Conservation (phyloP, 2,797 vertebrate genomes). For the Macropus fuliginosus region DNA sequence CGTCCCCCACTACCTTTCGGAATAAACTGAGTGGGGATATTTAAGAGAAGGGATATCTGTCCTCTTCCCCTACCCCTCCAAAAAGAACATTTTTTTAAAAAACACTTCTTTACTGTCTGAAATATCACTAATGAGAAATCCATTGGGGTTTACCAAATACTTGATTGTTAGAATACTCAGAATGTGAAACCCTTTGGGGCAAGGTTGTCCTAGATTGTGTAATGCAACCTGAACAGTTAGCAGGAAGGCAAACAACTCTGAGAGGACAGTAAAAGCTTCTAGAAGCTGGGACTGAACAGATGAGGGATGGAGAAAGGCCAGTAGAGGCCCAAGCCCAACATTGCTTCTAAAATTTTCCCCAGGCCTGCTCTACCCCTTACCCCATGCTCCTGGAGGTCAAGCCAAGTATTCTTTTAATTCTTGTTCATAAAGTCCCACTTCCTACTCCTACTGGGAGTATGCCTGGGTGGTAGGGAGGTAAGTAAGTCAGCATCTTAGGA, state of each 20-base stretch:
- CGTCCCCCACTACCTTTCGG: not conserved
- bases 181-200: not conserved
- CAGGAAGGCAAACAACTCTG: not conserved
- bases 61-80: too few relatives aligned
- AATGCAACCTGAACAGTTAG: not conserved
- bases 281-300: not conserved
- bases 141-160: not conserved
- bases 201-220: not conserved
- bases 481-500: not conserved
- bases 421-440: not conserved
- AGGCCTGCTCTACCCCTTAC: not conserved
- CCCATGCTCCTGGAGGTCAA: constrained; percentile 1
- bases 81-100: too few relatives aligned
- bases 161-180: not conserved
- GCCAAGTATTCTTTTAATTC: constrained; percentile 51
- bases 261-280: not conserved
- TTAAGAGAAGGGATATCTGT: not conserved
- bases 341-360: constrained; percentile 39
- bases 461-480: not conserved
- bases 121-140: not conserved
- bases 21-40: not conserved
- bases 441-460: too few relatives aligned
- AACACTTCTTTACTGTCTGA: not conserved
- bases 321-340: constrained; percentile 24
- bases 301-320: constrained; percentile 13